Evolutionary conservation across 2,888 invertebrate genomes (phyloP), one percentile per base, ranked within the genome.

Genomic region (Eristalinus sepulchralis): DNA sequence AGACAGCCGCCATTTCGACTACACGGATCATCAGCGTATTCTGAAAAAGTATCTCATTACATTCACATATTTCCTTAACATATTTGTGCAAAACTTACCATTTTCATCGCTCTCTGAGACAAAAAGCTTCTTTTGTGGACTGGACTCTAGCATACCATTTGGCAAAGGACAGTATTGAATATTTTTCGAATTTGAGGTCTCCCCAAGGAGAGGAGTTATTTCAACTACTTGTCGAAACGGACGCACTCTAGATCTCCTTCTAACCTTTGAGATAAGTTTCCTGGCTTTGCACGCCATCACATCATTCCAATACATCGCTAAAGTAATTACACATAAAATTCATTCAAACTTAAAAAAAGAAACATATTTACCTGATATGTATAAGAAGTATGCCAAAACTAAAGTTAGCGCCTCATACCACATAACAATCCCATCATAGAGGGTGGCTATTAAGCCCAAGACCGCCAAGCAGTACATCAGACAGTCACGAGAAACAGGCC

Each of bases 371-470:
- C 97, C 96, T 91, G 97, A 97, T 79, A 96, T 95, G 33, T 86
- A 83, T 13, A 71, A 5, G 9, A 71, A 5, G 62, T 86, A 97
- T 55, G 96, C 93, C 33, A 95, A 93, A 31, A 97, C 96, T 88
- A 97, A 94, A 34, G 95, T 93, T 66, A 96, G 93, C 5, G 97
- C 96, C 92, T 97, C 97, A 90, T 96, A 97, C 97, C 97, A 97
- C 91, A 96, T 96, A 68, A 97, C 96, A 81, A 95, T 94, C 90
- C 96, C 96, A 90, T 97, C 97, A 89, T 96, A 95, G 93, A 97
- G 96, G 88, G 97, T 96, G 91, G 96, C 95, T 89, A 97, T 96
- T 84, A 97, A 94, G 88, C 96, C 95, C 75, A 96, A 94, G 17
- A 97, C 96, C n/a, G 96, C 96, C 75, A 96, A 94, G 34, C 96